Conservation (phyloP, 2,797 vertebrate species). For the Enteromius mattozi region DNA sequence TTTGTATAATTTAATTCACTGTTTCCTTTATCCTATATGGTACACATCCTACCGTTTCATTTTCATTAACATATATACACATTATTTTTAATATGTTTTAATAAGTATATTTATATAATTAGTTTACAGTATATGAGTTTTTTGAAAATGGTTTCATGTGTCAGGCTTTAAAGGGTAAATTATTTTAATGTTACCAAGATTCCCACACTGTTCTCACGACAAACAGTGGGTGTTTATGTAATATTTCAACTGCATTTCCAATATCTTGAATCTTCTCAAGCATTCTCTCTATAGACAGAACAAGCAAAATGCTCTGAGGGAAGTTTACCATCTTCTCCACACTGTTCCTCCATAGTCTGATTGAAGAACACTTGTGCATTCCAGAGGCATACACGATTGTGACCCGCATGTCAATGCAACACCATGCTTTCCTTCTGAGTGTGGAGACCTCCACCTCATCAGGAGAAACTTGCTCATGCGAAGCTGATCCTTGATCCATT, state of each 20-base stretch:
- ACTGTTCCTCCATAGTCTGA: neutral
- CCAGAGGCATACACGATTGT: conserved; percentile 28
- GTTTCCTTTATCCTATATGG: neutral
- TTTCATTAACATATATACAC: neutral
- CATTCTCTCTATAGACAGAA: conserved; percentile 13
- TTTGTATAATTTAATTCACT: neutral
- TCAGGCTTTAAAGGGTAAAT: neutral
- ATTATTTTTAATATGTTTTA: neutral
- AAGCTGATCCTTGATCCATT: conserved; percentile 74
- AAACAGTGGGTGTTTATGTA: neutral
- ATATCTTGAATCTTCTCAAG: conserved; percentile 10
- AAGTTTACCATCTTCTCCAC: conserved; percentile 8
- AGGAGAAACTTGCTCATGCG: conserved; percentile 68
- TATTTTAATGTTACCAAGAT: neutral
- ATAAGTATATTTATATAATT: neutral
- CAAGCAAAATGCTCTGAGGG: conserved; percentile 60
- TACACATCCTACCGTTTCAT: conserved; percentile 2
- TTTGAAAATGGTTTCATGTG: neutral
- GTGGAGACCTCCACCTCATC: conserved; percentile 68
- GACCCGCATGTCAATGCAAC: conserved; percentile 52
- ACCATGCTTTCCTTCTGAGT: conserved; percentile 68
- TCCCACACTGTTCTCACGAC: neutral
- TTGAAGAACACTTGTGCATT: conserved; percentile 35
- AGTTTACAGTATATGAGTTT: neutral
- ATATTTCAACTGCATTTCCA: neutral